Evolutionary conservation across 2,113 vertebrate species (phyloP).

Genomic region (Lampris incognitus): DNA sequence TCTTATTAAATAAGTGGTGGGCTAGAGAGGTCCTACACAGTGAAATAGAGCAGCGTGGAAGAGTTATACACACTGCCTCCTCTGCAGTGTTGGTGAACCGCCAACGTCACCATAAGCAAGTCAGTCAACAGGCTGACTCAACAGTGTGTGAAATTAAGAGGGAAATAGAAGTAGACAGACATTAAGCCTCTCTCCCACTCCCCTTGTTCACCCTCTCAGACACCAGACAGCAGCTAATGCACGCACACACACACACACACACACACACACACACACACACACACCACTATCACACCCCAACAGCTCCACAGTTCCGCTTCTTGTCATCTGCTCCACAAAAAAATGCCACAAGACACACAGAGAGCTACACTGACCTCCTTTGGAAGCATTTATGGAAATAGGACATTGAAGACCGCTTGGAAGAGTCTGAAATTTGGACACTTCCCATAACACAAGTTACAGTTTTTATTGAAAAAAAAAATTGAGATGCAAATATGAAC

Average conservation of each 20-base stretch:
- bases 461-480: conserved; percentile 36
- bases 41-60: conserved; percentile 67
- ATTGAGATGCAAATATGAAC: conserved; percentile 20
- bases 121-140: conserved; percentile 79
- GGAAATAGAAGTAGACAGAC: conserved; percentile 81
- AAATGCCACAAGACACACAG: neutral
- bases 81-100: conserved; percentile 67
- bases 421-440: conserved; percentile 8
- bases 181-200: conserved; percentile 75
- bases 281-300: conserved; percentile 65
- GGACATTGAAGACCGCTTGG: conserved; percentile 4
- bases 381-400: conserved; percentile 44
- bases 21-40: conserved; percentile 50
- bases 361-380: conserved; percentile 51
- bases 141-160: conserved; percentile 83
- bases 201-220: conserved; percentile 65
- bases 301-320: conserved; percentile 56
- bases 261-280: conserved; percentile 24
- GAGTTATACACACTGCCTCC: conserved; percentile 68
- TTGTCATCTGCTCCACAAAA: conserved; percentile 36
- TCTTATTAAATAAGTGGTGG: conserved; percentile 72
- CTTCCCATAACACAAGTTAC: conserved; percentile 28
- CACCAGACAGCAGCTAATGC: conserved; percentile 75
- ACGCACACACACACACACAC: conserved; percentile 24
- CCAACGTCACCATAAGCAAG: conserved; percentile 75